Evolutionary conservation across 2,797 vertebrate species (phyloP), one percentile per base, ranked within the genome.

Genomic region (Echiichthys vipera): DNA sequence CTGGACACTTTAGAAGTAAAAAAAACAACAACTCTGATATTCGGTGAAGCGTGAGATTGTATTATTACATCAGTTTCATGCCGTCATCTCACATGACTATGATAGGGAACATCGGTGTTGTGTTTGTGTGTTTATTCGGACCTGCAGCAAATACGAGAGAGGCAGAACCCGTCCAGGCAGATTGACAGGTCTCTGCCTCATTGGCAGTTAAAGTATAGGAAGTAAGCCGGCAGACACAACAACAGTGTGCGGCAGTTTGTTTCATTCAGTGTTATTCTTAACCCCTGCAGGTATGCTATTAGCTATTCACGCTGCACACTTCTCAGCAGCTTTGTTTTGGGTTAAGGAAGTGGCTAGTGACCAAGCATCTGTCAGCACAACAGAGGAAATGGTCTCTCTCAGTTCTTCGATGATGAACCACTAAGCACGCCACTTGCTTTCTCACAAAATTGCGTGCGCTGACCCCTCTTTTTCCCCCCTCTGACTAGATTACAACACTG

Each of bases 131-230:
- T 20, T 76, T 81, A 59, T 78, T 57, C 2, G 61, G 75, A 77
- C 64, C 30, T 0, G 37, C 8, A 55, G 62, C 24, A 83, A 78
- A 67, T 54, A 81, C 12, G 13, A 53, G 73, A 81, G 80, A 86
- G 66, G 80, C 2, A 39, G 71, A 94, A 95, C 95, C 87, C 65
- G 94, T 94, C 91, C 15, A 92, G 91, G 94, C 94, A 88, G 95
- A 93, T 70, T 20, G 81, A 93, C 94, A 88, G 90, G 95, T 95
- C 90, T 83, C 79, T 34, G 42, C 22, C 32, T 64, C 10, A 45
- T 75, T 88, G 91, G 78, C 93, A 77, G 90, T 92, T 93, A 74
- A 71, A 69, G 56, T 27, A 32, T 29, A 59, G 32, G 50, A 83
- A 79, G 58, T 27, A 39, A 62, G 20, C n/a, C 14, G 32, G 58